Evolutionary conservation across 2,113 vertebrate species (phyloP), one percentile per base, ranked within the genome.

Genomic region (Engraulis encrasicolus): DNA sequence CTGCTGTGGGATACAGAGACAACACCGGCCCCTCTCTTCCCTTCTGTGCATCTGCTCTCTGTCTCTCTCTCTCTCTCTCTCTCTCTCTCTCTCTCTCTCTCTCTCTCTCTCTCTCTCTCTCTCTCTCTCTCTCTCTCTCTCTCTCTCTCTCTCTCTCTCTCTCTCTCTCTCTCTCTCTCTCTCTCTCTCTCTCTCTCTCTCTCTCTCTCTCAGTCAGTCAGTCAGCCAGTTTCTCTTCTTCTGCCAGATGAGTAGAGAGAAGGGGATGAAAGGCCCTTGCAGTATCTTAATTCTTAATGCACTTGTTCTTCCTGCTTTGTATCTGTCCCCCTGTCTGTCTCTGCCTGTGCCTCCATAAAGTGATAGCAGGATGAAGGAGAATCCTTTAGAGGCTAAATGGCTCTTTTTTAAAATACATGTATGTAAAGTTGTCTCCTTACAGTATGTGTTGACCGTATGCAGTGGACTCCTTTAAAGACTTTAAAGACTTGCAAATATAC

Each of bases 1-100:
- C 50, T 40, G 66, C 66, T 74, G 27, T 27, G 27, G 50, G 52
- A 23, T 81, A n/a, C 15, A 17, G 23, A 58, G 54, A 23, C 61
- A 48, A 45, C 45, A 86, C 84, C 80, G 49, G 78, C 81, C 82
- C 58, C 48, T 34, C 23, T 80, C 52, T 50, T 20, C 31, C 54
- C 20, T 38, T 19, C 40, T 36, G 34, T 66, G 17, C n/a, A 19
- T 2, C 23, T n/a, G 11, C 15, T 14, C 66, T 74, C 14, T 34
- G 27, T n/a, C 77, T 83, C 9, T 71, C 1, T 27, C 31, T 71
- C 61, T 71, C 66, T 74, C 66, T 74, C 9, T 71, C 1, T 71
- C 31, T 71, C 61, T 71, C 66, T 74, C 66, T 74, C 66, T 14
- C 66, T 54, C 52, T 54, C 52, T 54, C 52, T 18, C 17, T 54